A percentile compares a stretch with the other conserved stretches of the same genome.
phyloP scores from a whole-genome alignment of 2,797 vertebrate species.

The Cetoscarus ocellatus region DNA sequence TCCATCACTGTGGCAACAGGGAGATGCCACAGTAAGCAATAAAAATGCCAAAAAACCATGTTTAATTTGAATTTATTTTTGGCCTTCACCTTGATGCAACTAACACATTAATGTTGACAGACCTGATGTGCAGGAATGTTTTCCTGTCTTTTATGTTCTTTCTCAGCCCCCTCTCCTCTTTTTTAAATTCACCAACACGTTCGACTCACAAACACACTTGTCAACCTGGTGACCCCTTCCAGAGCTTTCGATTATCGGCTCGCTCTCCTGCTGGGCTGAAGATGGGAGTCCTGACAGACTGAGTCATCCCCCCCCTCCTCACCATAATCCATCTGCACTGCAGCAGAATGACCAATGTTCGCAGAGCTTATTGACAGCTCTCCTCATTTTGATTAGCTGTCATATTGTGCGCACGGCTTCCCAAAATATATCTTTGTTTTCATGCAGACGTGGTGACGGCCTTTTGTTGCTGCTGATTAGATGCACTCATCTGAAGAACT shows the following conservation, averaged over 20 bases:
- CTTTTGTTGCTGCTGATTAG: constrained; percentile 38
- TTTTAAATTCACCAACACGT: constrained; percentile 52
- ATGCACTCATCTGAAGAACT: constrained; percentile 35
- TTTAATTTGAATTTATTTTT: too few relatives aligned
- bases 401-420: constrained; percentile 14
- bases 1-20: too few relatives aligned
- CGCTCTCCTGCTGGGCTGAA: constrained; percentile 64
- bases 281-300: constrained; percentile 62
- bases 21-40: too few relatives aligned
- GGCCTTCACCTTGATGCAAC: too few relatives aligned
- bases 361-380: constrained; percentile 52
- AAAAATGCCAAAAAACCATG: too few relatives aligned
- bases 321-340: constrained; percentile 54
- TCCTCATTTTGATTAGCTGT: constrained; percentile 60
- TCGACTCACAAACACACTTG: constrained; percentile 53
- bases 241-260: constrained; percentile 74
- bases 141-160: constrained; percentile 9
- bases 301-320: constrained; percentile 51
- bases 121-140: not conserved
- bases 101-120: too few relatives aligned
- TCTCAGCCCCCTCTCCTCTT: not conserved
- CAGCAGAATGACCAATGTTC: constrained; percentile 65
- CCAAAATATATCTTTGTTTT: constrained; percentile 45
- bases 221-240: constrained; percentile 60
- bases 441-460: not conserved